A percentile compares a stretch with the other conserved stretches of the same genome.
These are phyloP conservation scores for Cardiocondyla obscurior DNA, from an alignment of 1,140 invertebrate species.

Conservation along the genomic window DNA sequence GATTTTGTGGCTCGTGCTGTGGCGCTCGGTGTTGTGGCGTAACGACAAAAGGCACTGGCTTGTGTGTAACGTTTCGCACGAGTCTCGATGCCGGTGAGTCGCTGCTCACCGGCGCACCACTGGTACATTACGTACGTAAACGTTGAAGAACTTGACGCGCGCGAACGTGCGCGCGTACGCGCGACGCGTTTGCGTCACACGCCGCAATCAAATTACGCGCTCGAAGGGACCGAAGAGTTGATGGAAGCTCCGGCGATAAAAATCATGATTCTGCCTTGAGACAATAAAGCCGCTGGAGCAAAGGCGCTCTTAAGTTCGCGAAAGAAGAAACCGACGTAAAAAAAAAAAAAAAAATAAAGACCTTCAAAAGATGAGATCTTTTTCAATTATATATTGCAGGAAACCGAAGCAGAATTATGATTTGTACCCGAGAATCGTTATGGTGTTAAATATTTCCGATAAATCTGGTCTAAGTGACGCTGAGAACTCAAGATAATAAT, in stretches of 20 bases:
- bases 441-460: slow-evolving; percentile 4
- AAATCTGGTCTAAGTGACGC: slow-evolving; percentile 9
- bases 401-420: not conserved
- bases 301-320: not conserved
- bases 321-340: not conserved
- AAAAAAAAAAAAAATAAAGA: too few relatives aligned
- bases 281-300: not conserved
- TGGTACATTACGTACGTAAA: not conserved
- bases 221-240: slow-evolving; percentile 7
- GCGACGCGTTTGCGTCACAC: slow-evolving; percentile 18
- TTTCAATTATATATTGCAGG: not conserved
- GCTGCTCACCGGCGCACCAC: slow-evolving; percentile 15
- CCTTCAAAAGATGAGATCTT: not conserved
- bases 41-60: slow-evolving; percentile 24
- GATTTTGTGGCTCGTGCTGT: slow-evolving; percentile 47
- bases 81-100: not conserved
- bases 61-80: slow-evolving; percentile 32
- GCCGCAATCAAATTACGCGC: slow-evolving; percentile 28
- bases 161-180: not conserved
- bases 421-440: not conserved
- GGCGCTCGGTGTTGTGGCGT: slow-evolving; percentile 24
- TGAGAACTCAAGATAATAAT: not conserved
- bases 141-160: slow-evolving; percentile 11
- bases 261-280: not conserved
- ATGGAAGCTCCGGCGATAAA: slow-evolving; percentile 26